These are phyloP conservation scores for Fukomys damarensis DNA, from an alignment of 2,113 vertebrate species.

Conservation along the genomic window DNA sequence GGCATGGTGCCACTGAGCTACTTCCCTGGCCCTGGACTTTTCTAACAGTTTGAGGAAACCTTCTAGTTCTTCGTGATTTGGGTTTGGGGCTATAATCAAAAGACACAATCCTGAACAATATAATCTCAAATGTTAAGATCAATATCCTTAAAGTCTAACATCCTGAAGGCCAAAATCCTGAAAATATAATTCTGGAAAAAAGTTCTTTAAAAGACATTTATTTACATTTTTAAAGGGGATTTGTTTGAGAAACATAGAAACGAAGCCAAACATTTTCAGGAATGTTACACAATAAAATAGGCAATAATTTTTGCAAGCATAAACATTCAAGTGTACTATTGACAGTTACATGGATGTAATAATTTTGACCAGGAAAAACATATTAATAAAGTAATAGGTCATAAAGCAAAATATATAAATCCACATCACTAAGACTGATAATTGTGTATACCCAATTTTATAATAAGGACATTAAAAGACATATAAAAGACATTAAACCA, in stretches of 20 bases:
- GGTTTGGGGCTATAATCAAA: neutral
- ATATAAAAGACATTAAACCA: neutral
- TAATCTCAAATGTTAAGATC: neutral
- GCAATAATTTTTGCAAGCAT: neutral
- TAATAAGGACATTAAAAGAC: too few relatives aligned
- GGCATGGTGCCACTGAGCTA: too few relatives aligned
- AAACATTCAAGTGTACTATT: neutral
- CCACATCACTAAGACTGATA: neutral
- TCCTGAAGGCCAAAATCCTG: neutral
- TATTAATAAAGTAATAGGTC: neutral
- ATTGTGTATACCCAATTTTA: neutral
- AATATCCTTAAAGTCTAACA: neutral
- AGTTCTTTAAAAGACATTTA: neutral
- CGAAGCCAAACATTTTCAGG: neutral
- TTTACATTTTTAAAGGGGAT: neutral
- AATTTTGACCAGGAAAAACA: neutral
- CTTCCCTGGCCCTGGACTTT: too few relatives aligned
- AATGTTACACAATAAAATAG: neutral
- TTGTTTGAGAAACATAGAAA: neutral
- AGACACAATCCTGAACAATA: neutral
- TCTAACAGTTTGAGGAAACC: neutral
- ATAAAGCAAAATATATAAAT: neutral
- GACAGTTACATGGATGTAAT: neutral
- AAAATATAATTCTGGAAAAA: neutral
- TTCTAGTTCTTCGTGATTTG: neutral